Evolutionary conservation across 2,113 vertebrate species (phyloP).

Genomic region (Pluvianellus socialis): DNA sequence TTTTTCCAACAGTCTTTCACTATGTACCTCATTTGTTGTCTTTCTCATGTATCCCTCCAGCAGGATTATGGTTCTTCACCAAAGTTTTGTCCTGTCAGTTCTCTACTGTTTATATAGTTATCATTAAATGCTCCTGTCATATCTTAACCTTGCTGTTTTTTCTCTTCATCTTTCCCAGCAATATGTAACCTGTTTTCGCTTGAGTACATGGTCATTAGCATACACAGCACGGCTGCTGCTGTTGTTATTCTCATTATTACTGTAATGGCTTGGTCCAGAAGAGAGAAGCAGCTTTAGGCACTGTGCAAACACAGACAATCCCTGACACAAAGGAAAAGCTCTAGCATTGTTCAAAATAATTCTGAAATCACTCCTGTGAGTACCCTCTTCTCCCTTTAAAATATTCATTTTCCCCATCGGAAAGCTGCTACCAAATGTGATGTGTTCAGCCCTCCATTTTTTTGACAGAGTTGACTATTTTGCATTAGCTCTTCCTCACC

Average conservation of each 20-base stretch:
- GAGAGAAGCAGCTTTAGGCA: not conserved
- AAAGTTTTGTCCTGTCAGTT: not conserved
- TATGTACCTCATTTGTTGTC: not conserved
- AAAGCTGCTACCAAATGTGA: not conserved
- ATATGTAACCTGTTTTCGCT: not conserved
- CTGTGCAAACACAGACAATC: not conserved
- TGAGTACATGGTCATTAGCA: not conserved
- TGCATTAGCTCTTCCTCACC: not conserved
- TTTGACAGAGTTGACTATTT: not conserved
- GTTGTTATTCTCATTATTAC: constrained; percentile 9
- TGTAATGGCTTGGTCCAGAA: not conserved
- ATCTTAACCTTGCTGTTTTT: not conserved
- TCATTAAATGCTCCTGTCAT: not conserved
- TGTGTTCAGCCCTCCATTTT: not conserved
- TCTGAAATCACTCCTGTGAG: not conserved
- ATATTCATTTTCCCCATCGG: not conserved
- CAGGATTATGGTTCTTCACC: not conserved
- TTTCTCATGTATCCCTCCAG: not conserved
- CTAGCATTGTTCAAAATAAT: not conserved
- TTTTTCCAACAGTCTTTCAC: not conserved
- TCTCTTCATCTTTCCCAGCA: not conserved
- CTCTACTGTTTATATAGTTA: not conserved
- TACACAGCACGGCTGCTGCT: not conserved
- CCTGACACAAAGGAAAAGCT: not conserved
- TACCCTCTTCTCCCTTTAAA: not conserved